A percentile compares a stretch with the other conserved stretches of the same genome.
Evolutionary conservation across 2,113 vertebrate genomes (phyloP).

Genomic region (Lepidothrix coronata): DNA sequence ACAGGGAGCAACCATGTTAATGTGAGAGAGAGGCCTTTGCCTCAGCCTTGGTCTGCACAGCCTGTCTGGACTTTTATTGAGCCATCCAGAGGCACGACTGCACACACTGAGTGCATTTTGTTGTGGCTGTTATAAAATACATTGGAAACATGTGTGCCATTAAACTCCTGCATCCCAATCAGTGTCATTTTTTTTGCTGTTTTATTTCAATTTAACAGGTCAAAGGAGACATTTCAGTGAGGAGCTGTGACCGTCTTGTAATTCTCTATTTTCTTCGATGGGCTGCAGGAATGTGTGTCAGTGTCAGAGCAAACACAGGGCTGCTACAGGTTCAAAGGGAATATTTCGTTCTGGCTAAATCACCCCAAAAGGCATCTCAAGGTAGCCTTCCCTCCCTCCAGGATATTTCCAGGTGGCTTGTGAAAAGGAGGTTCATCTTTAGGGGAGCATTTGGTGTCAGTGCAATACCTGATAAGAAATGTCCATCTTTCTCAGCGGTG

Average conservation of each 20-base stretch:
- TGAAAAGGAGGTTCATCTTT: neutral
- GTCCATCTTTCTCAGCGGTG: neutral
- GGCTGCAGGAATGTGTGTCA: neutral
- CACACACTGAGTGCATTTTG: neutral
- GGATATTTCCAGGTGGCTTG: neutral
- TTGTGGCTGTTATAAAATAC: constrained; percentile 2
- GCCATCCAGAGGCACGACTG: neutral
- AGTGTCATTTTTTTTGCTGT: neutral
- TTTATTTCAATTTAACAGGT: neutral
- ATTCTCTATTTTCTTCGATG: neutral
- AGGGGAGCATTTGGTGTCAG: neutral
- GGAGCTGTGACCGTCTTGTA: neutral
- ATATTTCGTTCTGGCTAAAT: neutral
- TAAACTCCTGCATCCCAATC: neutral
- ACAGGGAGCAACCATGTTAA: neutral
- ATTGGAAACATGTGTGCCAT: constrained; percentile 18
- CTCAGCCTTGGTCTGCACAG: neutral
- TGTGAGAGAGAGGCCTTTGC: neutral
- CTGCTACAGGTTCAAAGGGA: neutral
- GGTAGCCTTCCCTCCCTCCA: neutral
- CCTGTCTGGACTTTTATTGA: neutral
- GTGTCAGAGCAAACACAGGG: neutral
- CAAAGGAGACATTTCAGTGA: neutral
- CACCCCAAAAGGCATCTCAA: neutral
- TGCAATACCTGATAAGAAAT: neutral